phyloP scores from a whole-genome alignment of 1,140 invertebrate species.

The Rhynchophorus ferrugineus region DNA sequence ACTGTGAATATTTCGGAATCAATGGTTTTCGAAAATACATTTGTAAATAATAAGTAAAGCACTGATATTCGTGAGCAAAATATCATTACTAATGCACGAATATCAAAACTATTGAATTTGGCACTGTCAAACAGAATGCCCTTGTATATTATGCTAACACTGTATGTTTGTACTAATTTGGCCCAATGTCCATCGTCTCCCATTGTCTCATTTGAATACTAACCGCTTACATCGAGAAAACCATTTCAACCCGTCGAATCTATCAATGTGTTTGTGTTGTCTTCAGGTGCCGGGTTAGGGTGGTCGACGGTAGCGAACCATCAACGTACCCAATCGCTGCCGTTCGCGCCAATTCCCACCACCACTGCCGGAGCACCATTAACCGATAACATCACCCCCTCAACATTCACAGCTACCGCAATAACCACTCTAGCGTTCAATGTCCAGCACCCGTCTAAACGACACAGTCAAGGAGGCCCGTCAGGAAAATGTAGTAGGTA shows the following conservation, averaged over 20 bases:
- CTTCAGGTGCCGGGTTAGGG: slow-evolving; percentile 29
- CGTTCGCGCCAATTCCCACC: slow-evolving; percentile 39
- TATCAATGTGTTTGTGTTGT: slow-evolving; percentile 13
- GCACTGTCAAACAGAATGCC: too few relatives aligned
- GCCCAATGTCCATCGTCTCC: too few relatives aligned
- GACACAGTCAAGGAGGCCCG: slow-evolving; percentile 2
- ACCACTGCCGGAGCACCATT: slow-evolving; percentile 18
- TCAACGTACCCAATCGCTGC: slow-evolving; percentile 59
- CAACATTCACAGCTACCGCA: slow-evolving; percentile 14
- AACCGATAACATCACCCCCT: slow-evolving; percentile 20
- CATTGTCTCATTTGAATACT: too few relatives aligned
- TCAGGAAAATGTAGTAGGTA: neutral
- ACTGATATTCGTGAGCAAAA: too few relatives aligned
- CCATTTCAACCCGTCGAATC: neutral
- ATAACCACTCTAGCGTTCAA: slow-evolving; percentile 17
- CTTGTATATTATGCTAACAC: too few relatives aligned
- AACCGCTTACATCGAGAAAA: too few relatives aligned
- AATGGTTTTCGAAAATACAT: too few relatives aligned
- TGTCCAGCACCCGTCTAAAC: slow-evolving; percentile 14
- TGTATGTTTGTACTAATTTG: too few relatives aligned
- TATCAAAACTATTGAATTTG: too few relatives aligned
- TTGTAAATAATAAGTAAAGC: too few relatives aligned
- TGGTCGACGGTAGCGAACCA: slow-evolving; percentile 41
- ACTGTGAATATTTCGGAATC: too few relatives aligned
- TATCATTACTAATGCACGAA: too few relatives aligned